Conservation (phyloP, 2,113 vertebrate species). For the Paedocypris sp. region DNA sequence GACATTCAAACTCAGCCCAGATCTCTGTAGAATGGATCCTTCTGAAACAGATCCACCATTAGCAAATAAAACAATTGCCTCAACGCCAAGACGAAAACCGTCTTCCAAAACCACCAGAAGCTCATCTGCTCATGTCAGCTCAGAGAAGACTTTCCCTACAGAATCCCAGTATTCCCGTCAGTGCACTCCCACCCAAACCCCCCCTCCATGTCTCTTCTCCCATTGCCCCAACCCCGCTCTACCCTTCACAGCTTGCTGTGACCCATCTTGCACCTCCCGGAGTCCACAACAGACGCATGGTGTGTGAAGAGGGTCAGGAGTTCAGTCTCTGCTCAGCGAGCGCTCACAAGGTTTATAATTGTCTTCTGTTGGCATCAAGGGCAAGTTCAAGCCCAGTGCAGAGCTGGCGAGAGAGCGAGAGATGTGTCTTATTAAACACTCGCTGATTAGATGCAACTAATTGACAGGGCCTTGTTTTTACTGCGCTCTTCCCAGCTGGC, state of each 20-base stretch:
- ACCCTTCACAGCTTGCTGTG: conserved; percentile 56
- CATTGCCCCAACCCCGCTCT: conserved; percentile 6
- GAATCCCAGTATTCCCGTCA: conserved; percentile 28
- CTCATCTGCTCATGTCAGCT: background rate
- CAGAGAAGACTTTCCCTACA: conserved; percentile 35
- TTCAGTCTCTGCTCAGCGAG: conserved; percentile 55
- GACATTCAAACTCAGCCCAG: too few relatives aligned
- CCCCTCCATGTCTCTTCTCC: background rate
- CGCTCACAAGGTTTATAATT: conserved; percentile 61
- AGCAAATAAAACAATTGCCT: too few relatives aligned
- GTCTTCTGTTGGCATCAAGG: conserved; percentile 61
- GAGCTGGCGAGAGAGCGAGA: conserved; percentile 49
- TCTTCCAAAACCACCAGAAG: too few relatives aligned
- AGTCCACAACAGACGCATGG: conserved; percentile 63
- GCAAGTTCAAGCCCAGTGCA: conserved; percentile 68
- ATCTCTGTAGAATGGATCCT: too few relatives aligned
- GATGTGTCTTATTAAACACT: conserved; percentile 62
- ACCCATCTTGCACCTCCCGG: conserved; percentile 67
- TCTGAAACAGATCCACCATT: too few relatives aligned
- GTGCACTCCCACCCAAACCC: background rate
- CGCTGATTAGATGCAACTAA: conserved; percentile 64
- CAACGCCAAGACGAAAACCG: too few relatives aligned
- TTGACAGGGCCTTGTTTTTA: conserved; percentile 54
- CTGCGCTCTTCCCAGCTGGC: conserved; percentile 7
- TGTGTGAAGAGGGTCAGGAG: conserved; percentile 73